phyloP scores from a whole-genome alignment of 2,113 vertebrate genomes.

The Nycticebus coucang region DNA sequence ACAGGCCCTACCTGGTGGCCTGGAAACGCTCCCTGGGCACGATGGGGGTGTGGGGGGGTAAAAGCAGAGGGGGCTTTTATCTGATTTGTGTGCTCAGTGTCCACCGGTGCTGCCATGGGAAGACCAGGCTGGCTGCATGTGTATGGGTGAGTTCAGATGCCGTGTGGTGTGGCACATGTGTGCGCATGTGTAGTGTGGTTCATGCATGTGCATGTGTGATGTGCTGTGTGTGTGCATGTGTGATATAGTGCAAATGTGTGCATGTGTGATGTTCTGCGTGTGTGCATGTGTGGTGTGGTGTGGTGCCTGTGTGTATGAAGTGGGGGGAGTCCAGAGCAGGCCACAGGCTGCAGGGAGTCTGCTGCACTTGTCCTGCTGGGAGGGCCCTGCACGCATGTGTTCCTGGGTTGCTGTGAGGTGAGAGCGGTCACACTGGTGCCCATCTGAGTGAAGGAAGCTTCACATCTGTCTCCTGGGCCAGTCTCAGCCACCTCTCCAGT shows the following conservation, averaged over 20 bases:
- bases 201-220: not conserved
- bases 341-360: not conserved
- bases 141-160: not conserved
- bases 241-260: not conserved
- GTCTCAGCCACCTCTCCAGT: no score
- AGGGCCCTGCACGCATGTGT: not conserved
- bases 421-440: fast-evolving
- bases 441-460: no score
- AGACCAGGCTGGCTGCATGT: no score
- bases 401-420: not conserved
- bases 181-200: not conserved
- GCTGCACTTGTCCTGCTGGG: not conserved
- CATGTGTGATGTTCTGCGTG: no score
- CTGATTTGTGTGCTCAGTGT: not conserved
- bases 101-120: not conserved
- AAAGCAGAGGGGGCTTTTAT: not conserved
- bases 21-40: no score
- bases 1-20: not conserved
- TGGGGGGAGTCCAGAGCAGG: not conserved
- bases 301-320: no score
- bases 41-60: not conserved
- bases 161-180: not conserved
- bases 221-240: not conserved
- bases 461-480: no score
- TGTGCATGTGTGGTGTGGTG: not conserved